These are phyloP conservation scores for Marmota flaviventris DNA, from an alignment of 2,113 vertebrate genomes.

Conservation along the genomic window DNA sequence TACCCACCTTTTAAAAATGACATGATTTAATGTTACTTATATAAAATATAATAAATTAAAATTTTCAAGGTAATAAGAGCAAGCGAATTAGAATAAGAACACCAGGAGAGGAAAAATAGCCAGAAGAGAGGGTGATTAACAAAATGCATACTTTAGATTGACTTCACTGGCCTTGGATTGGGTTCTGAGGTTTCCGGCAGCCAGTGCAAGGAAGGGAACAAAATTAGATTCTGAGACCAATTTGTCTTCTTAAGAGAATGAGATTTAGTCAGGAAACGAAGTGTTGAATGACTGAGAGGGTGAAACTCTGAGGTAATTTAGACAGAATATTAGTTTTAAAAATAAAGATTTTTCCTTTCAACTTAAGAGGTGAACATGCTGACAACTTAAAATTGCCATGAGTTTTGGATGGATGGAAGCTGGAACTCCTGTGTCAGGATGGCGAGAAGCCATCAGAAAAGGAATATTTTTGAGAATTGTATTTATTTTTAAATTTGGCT, in stretches of 20 bases:
- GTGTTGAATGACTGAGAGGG: slow-evolving; percentile 34
- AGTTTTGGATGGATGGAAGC: slow-evolving; percentile 61
- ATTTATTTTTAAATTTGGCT: slow-evolving; percentile 77
- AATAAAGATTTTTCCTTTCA: slow-evolving; percentile 57
- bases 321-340: slow-evolving; percentile 69
- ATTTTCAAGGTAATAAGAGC: not conserved
- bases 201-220: not conserved
- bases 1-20: not conserved
- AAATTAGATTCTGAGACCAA: not conserved
- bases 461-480: slow-evolving; percentile 58
- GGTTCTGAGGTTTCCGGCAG: not conserved
- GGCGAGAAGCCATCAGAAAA: slow-evolving; percentile 48
- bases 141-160: not conserved
- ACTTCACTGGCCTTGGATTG: not conserved
- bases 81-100: not conserved
- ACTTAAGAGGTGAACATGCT: slow-evolving; percentile 69
- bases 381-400: slow-evolving; percentile 69
- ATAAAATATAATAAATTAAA: not conserved
- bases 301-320: slow-evolving; percentile 58
- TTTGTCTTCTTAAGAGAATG: slow-evolving; percentile 40
- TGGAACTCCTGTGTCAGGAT: slow-evolving; percentile 71
- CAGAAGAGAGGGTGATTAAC: not conserved
- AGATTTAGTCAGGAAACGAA: slow-evolving; percentile 39
- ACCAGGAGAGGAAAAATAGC: not conserved
- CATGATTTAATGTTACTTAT: not conserved